Percentiles rank a stretch among this genome's conserved stretches.
Evolutionary conservation across 1,140 invertebrate genomes (phyloP).

Genomic region (Reticulitermes speratus): DNA sequence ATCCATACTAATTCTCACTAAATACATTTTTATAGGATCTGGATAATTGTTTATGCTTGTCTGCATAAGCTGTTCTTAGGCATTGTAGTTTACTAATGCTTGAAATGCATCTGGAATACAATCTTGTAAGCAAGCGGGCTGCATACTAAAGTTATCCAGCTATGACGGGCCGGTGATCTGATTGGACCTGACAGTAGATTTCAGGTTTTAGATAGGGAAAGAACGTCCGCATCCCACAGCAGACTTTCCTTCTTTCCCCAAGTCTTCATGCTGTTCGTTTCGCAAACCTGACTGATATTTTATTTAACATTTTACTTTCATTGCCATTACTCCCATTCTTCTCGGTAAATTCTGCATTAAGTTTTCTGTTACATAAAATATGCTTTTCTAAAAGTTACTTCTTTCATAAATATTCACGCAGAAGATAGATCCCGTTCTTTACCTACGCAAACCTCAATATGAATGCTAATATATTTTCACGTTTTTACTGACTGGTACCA

Average conservation of each 20-base stretch:
- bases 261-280: not conserved
- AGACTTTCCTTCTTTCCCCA: not conserved
- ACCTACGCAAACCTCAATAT: no score
- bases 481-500: no score
- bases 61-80: not conserved
- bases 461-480: no score
- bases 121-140: not conserved
- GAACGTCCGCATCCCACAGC: not conserved
- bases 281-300: not conserved
- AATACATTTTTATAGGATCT: not conserved
- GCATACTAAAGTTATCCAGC: not conserved
- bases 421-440: not conserved
- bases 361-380: not conserved
- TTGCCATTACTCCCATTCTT: not conserved
- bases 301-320: not conserved
- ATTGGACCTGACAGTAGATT: not conserved
- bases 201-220: not conserved
- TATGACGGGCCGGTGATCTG: not conserved
- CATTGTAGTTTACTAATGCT: not conserved
- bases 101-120: not conserved
- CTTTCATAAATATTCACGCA: not conserved
- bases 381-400: not conserved
- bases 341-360: not conserved
- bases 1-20: not conserved
- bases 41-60: not conserved